Evolutionary conservation across 2,113 vertebrate species (phyloP), one percentile per base, ranked within the genome.

Genomic region (Vulpes vulpes): DNA sequence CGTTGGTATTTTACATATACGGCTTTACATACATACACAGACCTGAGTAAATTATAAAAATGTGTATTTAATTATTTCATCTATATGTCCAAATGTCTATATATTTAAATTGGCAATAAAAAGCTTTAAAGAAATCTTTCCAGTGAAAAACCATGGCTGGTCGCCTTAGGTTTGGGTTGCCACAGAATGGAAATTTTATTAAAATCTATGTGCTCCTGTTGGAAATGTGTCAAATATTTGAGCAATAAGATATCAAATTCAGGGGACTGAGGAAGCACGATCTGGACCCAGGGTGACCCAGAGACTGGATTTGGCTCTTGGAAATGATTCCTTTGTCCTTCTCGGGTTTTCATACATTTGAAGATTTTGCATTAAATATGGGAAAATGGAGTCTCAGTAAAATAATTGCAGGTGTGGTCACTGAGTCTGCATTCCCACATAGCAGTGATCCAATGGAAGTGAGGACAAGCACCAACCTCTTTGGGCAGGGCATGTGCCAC

Each of bases 141-240:
- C 17, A 20, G 9, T 88, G 53, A n/a, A 80, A 60, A 25, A 35
- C 10, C 3, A 0, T 11, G 60, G 20, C n/a, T 23, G 7, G 15
- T 30, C 16, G 8, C 51, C n/a, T 35, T 14, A 76, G 25, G 3
- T 69, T 0, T 55, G 64, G 43, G 60, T 38, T 17, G 4, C 8
- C 35, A 2, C 20, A 9, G 16, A 74, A 0, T 3, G 12, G 20
- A 10, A 7, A 32, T 81, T 82, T 87, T 53, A 35, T 17, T 17
- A 3, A 35, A 12, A n/a, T 19, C 32, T 14, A 0, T 0, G 38
- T 49, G 20, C 5, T 1, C 9, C 32, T 3, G 0, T 35, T 53
- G 16, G 15, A 80, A 89, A 32, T 8, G 35, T 12, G 19, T 17
- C 9, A 5, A 20, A 43, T 2, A 8, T 49, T 53, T 23, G 11